These are phyloP conservation scores for Drosophila hydei DNA, from an alignment of 1,140 invertebrate species.

Conservation along the genomic window DNA sequence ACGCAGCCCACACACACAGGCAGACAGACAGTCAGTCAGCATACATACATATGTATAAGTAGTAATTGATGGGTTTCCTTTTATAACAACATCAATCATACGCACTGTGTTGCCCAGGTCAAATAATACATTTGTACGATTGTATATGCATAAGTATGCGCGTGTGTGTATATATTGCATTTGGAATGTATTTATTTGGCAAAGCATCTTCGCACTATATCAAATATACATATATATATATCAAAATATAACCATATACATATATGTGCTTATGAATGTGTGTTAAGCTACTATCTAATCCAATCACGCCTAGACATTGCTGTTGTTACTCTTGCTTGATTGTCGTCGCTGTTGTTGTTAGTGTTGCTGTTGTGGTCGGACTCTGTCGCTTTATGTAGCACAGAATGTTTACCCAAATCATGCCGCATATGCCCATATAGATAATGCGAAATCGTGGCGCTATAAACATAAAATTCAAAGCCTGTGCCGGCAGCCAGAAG, in stretches of 20 bases:
- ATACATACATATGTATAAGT: conserved; percentile 48
- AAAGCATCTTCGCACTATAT: conserved; percentile 53
- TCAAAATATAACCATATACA: background rate
- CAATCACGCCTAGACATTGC: conserved; percentile 32
- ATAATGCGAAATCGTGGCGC: conserved; percentile 88
- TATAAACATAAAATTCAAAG: conserved; percentile 89
- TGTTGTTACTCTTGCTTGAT: conserved; percentile 15
- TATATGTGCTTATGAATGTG: background rate
- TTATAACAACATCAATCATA: conserved; percentile 79
- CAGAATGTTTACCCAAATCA: conserved; percentile 91
- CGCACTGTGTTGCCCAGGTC: conserved; percentile 69
- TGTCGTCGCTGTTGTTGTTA: conserved; percentile 18
- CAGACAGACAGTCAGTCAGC: conserved; percentile 50
- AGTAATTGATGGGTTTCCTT: conserved; percentile 80
- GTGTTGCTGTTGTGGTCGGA: conserved; percentile 18
- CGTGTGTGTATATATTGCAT: conserved; percentile 5
- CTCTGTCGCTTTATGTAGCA: conserved; percentile 89
- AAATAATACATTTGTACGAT: conserved; percentile 53
- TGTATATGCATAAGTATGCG: background rate
- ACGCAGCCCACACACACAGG: conserved; percentile 46
- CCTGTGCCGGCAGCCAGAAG: conserved; percentile 92
- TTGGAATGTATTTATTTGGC: conserved; percentile 63
- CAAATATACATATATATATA: conserved; percentile 39
- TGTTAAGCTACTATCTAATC: conserved; percentile 42
- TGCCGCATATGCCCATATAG: conserved; percentile 89